Base-by-base conservation (phyloP, 1,140 invertebrate species). In the Pentalonia nigronervosa region DNA sequence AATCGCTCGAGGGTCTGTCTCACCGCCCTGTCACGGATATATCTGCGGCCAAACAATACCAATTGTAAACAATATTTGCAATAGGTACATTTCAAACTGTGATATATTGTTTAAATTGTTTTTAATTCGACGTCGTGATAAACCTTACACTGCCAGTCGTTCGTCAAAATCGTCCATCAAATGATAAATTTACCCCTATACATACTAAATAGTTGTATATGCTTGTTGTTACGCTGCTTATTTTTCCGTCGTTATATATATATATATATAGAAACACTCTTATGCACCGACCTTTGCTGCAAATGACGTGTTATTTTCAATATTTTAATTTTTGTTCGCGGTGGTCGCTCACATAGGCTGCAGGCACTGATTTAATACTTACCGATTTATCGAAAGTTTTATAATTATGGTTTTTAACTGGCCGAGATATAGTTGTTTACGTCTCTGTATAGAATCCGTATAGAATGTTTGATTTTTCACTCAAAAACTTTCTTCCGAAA, bases 381-480 rank as follows among this genome's bases (percentile, higher is more conserved):
- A 17, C 14, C n/a, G 60, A 76, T 6, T 76, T n/a, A n/a, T 9
- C 60, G 1, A 76, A 76, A n/a, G n/a, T 76, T 76, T 76, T 76
- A 76, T 76, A 76, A 76, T 17, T 76, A 34, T 76, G n/a, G 30
- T 67, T n/a, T n/a, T 67, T n/a, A 50, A 53, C 47, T 23, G n/a
- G 8, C 21, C 2, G n/a, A 7, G n/a, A 53, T 88, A 76, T 76
- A 76, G 30, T 76, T 76, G 60, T 53, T n/a, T 53, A 34, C 25
- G 21, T 83, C 48, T 20, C 41, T 41, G 4, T 41, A 21, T n/a
- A 50, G n/a, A n/a, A n/a, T 88, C n/a, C 86, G 45, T 34, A 30
- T 60, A 48, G 4, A 3, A 48, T 87, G 60, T 90, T 90, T 90
- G 30, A 45, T 41, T 90, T 90, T 90, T 90, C 89, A 90, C 89